Base-by-base conservation (phyloP, 2,888 invertebrate species). In the Cheilosia pagana region DNA sequence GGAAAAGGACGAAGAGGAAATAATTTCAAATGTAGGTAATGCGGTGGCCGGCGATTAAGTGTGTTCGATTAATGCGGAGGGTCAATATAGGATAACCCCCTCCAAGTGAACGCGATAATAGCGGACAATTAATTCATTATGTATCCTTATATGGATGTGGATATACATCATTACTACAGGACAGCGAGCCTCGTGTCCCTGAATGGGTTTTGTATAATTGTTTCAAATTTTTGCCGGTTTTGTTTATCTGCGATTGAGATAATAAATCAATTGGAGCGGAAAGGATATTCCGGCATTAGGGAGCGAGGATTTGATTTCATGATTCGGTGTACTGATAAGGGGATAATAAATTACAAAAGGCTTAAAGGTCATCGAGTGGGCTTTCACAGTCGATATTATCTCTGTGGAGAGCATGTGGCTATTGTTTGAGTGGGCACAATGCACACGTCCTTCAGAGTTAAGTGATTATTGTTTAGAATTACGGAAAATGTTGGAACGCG, bases 31-130 rank as follows among this genome's bases (percentile, higher is more conserved):
- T n/a, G n/a, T n/a, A n/a, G 48, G 59, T 71, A 71, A 78, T 78
- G 43, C 41, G 65, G 31, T 28, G 41, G 41, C 52, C 39, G 41
- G 41, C 52, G 55, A 65, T 70, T 71, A 65, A 78, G 45, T 78
- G 78, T 71, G 52, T 72, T 78, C 78, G 71, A 71, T 78, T 78
- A 50, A 43, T 71, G 71, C 65, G 62, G 50, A 14, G 65, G 59
- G 45, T 35, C 48, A 57, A 35, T 10, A 21, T 7, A 41, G 3
- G 10, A 35, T 12, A 35, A 12, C 12, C 3, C 3, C 55, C 25
- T 35, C 55, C 8, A 8, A 6, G 41, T 23, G 41, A 41, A 41
- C 52, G 28, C 28, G 23, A 10, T 53, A 52, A 19, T 59, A 62
- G 68, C 25, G 60, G 76, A 60, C 67, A 68, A 68, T 76, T 76